phyloP scores from a whole-genome alignment of 2,888 invertebrate species.

The Agrotis puta region DNA sequence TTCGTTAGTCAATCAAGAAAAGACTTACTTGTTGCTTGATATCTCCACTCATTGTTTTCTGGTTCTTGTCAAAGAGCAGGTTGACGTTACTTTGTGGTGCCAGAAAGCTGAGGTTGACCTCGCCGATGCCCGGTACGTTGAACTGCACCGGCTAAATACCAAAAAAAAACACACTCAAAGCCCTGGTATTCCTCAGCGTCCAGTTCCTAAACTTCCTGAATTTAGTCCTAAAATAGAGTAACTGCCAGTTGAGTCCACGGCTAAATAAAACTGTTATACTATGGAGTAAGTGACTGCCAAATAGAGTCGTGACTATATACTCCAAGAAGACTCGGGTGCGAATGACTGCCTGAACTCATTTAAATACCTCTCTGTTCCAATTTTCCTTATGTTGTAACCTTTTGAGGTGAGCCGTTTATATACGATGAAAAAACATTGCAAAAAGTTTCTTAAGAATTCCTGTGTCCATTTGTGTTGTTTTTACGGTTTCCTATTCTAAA shows the following conservation, averaged over 20 bases:
- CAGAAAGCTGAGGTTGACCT: slow-evolving; percentile 86
- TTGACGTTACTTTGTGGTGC: slow-evolving; percentile 85
- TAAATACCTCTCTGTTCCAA: background rate
- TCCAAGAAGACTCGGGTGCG: background rate
- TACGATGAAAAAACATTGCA: background rate
- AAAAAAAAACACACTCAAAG: slow-evolving; percentile 52
- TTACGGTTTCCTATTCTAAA: background rate
- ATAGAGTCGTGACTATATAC: slow-evolving; percentile 3
- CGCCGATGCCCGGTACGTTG: slow-evolving; percentile 88
- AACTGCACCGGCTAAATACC: slow-evolving; percentile 74
- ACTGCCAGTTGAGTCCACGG: slow-evolving; percentile 13
- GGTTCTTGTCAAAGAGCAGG: slow-evolving; percentile 84
- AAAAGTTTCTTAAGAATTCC: background rate
- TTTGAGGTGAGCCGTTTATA: background rate
- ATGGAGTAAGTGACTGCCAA: background rate
- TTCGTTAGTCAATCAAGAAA: slow-evolving; percentile 14
- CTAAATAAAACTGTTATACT: slow-evolving; percentile 4
- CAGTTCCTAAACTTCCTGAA: slow-evolving; percentile 15
- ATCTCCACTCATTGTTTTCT: slow-evolving; percentile 83
- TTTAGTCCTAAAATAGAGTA: slow-evolving; percentile 13
- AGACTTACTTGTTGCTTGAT: slow-evolving; percentile 84
- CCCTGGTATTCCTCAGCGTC: slow-evolving; percentile 26
- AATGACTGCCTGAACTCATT: slow-evolving; percentile 8
- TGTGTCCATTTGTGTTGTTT: background rate
- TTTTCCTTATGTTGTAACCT: background rate